Base-by-base conservation (phyloP, 2,888 invertebrate species). In the Drosophila rellima region DNA sequence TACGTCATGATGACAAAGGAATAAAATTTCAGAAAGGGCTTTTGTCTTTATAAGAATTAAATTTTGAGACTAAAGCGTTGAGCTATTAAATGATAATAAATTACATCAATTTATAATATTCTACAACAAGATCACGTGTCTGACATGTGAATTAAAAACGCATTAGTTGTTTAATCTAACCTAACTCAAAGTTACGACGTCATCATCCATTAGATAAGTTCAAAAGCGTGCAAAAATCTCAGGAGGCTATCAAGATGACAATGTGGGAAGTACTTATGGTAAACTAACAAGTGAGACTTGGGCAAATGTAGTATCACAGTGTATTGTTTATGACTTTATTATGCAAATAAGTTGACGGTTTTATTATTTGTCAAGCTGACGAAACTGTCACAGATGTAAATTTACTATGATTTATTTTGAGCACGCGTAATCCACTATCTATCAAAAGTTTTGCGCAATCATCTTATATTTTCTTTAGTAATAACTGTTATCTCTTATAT, bases 331-430 rank as follows among this genome's bases (percentile, higher is more conserved):
- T 15, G 7, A 54, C 15, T 75, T 55, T 42, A 65, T 56, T 70
- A 61, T 59, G 66, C 60, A 73, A 76, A 76, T 67, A 54, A 23
- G n/a, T 39, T n/a, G 42, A 51, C 33, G 17, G 44, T 33, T 56
- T 75, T 68, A 71, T 39, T 48, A 37, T n/a, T 11, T 55, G 48
- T 55, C 59, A 56, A 47, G 45, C 45, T 45, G 44, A 64, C 66
- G 35, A 60, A n/a, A 51, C 15, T 23, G 13, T 33, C 6, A 11
- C 17, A 52, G 29, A 50, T 39, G 6, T 47, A 56, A 54, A 33
- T 54, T 42, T 42, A 3, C 33, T 31, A 54, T 57, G 42, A 56
- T 70, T 62, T 71, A 55, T 55, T 10, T n/a, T 13, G 39, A 17
- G 45, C 47, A 52, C 54, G 39, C 63, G 39, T 62, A 44, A 47